phyloP scores from a whole-genome alignment of 2,797 vertebrate genomes.

The Mus minutoides region DNA sequence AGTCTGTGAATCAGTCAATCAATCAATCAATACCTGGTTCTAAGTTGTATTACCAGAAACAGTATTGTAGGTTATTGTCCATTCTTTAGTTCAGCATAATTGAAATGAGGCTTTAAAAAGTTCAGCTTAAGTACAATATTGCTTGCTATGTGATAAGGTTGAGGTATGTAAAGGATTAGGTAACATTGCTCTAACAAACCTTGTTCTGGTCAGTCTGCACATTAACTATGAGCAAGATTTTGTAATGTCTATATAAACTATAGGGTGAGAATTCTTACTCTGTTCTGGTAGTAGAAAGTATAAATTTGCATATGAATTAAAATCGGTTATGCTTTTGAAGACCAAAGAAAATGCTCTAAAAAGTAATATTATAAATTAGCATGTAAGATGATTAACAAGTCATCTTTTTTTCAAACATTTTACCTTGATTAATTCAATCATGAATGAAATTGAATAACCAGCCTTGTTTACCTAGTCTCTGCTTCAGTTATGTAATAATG shows the following conservation, averaged over 20 bases:
- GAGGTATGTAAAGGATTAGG: neutral
- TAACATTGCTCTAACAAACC: neutral
- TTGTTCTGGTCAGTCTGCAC: neutral
- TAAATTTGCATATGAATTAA: conserved; percentile 16
- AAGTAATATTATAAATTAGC: conserved; percentile 10
- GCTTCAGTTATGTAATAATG: neutral
- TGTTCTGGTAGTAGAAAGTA: conserved; percentile 14
- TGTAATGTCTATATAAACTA: conserved; percentile 38
- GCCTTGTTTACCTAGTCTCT: neutral
- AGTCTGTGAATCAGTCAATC: neutral
- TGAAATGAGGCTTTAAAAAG: conserved; percentile 23
- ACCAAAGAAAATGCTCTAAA: conserved; percentile 24
- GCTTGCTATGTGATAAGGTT: neutral
- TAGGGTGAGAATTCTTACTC: neutral
- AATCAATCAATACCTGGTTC: neutral
- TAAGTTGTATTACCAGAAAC: neutral
- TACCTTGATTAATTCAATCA: conserved; percentile 11
- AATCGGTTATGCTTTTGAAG: conserved; percentile 9
- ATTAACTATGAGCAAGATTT: neutral
- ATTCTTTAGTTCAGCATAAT: conserved; percentile 41
- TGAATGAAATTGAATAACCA: conserved; percentile 38
- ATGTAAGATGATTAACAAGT: conserved; percentile 6
- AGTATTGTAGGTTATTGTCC: conserved; percentile 23
- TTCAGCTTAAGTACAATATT: conserved; percentile 12
- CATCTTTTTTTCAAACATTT: conserved; percentile 42